Evolutionary conservation across 2,797 vertebrate genomes (phyloP).

Genomic region (Mormyrops attenuatus): DNA sequence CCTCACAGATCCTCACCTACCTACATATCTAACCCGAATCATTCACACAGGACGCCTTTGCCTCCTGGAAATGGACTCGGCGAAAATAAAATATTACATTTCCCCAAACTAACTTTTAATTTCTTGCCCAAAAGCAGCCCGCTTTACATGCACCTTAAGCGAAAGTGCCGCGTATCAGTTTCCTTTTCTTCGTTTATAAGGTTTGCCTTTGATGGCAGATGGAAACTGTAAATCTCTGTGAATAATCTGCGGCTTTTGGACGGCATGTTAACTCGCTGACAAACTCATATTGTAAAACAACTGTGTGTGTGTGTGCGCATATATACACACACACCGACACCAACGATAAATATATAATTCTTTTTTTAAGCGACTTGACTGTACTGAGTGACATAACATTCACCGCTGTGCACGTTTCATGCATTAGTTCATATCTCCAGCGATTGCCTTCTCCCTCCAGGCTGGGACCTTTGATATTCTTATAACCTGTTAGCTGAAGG

Average conservation of each 20-base stretch:
- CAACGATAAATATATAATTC: not conserved
- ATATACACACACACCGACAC: not conserved
- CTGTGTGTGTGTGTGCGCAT: accelerated
- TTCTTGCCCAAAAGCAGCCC: not conserved
- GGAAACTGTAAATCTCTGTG: not conserved
- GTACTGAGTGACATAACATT: not conserved
- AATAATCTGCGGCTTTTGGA: not conserved
- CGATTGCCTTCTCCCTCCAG: not conserved
- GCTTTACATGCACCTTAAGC: not conserved
- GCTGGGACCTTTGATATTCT: not conserved
- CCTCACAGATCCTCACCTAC: not conserved
- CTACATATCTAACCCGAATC: not conserved
- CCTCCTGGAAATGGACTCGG: not conserved
- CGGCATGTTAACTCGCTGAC: not conserved
- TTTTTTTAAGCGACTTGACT: not conserved
- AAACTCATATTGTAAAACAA: not conserved
- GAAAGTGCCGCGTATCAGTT: not conserved
- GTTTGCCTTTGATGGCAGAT: not conserved
- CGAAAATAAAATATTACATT: not conserved
- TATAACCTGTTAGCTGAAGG: not conserved
- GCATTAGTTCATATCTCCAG: not conserved
- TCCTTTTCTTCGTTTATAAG: not conserved
- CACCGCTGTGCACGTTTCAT: not conserved
- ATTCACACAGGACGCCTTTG: not conserved
- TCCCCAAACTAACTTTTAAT: not conserved